These are phyloP conservation scores for Acipenser oxyrinchus DNA, from an alignment of 2,797 vertebrate genomes.

Conservation along the genomic window DNA sequence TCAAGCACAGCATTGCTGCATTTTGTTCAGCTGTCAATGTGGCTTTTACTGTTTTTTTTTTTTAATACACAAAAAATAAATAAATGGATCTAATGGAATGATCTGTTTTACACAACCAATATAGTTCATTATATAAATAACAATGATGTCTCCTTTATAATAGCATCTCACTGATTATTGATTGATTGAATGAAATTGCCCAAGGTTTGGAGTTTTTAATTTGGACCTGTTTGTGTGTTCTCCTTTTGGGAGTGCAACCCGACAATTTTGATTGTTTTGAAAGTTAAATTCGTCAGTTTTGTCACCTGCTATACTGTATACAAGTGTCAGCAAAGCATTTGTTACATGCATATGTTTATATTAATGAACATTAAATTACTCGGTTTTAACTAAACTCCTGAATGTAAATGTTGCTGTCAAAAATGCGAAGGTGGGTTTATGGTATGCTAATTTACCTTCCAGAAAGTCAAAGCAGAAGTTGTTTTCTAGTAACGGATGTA, in stretches of 20 bases:
- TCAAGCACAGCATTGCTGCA: too few relatives aligned
- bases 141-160: background rate
- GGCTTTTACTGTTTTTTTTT: too few relatives aligned
- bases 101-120: too few relatives aligned
- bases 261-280: background rate
- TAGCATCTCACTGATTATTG: background rate
- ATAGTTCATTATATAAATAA: too few relatives aligned
- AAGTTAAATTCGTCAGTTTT: background rate
- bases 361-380: slow-evolving; percentile 11
- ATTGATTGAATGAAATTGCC: background rate
- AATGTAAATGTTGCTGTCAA: background rate
- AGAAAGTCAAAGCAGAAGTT: background rate
- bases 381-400: background rate
- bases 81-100: too few relatives aligned
- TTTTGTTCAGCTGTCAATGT: too few relatives aligned
- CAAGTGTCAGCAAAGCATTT: slow-evolving; percentile 2
- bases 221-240: background rate
- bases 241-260: background rate
- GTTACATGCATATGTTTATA: background rate
- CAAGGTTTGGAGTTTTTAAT: background rate
- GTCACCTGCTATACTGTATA: background rate
- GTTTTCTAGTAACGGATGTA: slow-evolving; percentile 11
- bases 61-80: too few relatives aligned
- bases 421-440: slow-evolving; percentile 6
- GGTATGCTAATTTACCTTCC: slow-evolving; percentile 15